A percentile compares a stretch with the other conserved stretches of the same genome.
Conservation (phyloP, 2,888 invertebrate genomes). For the Gnatocerus cornutus region DNA sequence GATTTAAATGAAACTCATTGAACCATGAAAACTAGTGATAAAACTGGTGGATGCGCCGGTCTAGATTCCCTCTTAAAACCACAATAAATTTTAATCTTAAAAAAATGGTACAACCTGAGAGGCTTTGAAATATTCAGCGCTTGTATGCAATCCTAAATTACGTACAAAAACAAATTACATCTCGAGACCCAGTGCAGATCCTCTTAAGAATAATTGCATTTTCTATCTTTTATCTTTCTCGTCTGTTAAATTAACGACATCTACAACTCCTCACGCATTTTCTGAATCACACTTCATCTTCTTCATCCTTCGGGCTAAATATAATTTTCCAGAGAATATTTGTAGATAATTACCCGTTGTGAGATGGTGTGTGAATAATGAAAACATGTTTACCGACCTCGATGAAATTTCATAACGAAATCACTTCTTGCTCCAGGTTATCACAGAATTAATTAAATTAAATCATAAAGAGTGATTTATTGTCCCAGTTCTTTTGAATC, state of each 20-base stretch:
- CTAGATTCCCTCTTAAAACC: too few relatives aligned
- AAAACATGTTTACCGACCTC: conserved; percentile 8
- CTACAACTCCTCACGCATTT: conserved; percentile 5
- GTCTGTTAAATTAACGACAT: conserved; percentile 6
- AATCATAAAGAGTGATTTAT: conserved; percentile 34
- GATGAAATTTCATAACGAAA: conserved; percentile 16
- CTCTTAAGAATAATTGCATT: not conserved
- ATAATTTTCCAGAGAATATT: not conserved
- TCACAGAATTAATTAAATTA: conserved; percentile 30
- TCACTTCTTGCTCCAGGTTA: conserved; percentile 22
- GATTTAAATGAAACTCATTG: too few relatives aligned
- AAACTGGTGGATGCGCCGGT: too few relatives aligned
- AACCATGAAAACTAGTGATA: too few relatives aligned
- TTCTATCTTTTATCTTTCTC: conserved; percentile 12
- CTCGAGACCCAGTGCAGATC: too few relatives aligned
- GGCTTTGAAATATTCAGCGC: too few relatives aligned
- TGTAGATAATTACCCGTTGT: not conserved
- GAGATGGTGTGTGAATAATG: conserved; percentile 12
- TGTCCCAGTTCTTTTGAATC: conserved; percentile 21
- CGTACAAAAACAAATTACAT: too few relatives aligned
- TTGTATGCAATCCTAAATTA: too few relatives aligned
- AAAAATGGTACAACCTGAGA: too few relatives aligned
- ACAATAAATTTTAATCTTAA: too few relatives aligned
- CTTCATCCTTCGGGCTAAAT: not conserved
- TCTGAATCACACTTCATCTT: conserved; percentile 10